Evolutionary conservation across 2,888 invertebrate species (phyloP), one percentile per base, ranked within the genome.

Genomic region (Slavum lentiscoides): DNA sequence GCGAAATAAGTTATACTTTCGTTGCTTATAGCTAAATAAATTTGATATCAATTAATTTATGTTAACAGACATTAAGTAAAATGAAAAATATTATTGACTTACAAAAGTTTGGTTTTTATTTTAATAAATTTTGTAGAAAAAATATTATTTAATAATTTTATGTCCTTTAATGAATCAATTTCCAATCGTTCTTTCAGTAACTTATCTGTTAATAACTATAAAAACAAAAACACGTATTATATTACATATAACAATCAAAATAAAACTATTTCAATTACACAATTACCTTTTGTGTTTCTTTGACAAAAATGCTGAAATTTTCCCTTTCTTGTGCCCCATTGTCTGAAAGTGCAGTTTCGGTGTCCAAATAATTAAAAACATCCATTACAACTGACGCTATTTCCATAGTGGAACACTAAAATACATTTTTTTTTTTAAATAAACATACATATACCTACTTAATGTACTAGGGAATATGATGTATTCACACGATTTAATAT

Each of bases 41-140:
- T 59, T 59, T 23, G 2, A 66, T 58, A 66, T 58, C 21, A 39
- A 30, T 58, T 30, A 30, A 70, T 30, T 19, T 53, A 49, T 37
- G 39, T 23, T 53, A 21, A 72, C 53, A 15, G 23, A 49, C 43
- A 55, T 55, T 17, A 49, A 49, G 15, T 49, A 13, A 49, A 43
- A 68, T 19, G 75, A 64, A 37, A 77, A 75, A 69, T 43, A 66
- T 43, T 49, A 62, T 43, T n/a, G 23, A 93, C 96, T 92, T 90
- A 97, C 97, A 97, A 98, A 85, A 98, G 89, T 88, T 97, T 96
- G 72, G 98, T 98, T 89, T 98, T 98, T 82, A 96, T 94, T 91
- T 97, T 97, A 85, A 98, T 97, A 87, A 97, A 97, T 87, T 96
- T 97, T 68, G 95, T 94, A 87, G 94, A 94, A 88, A 95, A 95